Conservation (phyloP, 2,797 vertebrate genomes). For the Gymnopithys bicolor region DNA sequence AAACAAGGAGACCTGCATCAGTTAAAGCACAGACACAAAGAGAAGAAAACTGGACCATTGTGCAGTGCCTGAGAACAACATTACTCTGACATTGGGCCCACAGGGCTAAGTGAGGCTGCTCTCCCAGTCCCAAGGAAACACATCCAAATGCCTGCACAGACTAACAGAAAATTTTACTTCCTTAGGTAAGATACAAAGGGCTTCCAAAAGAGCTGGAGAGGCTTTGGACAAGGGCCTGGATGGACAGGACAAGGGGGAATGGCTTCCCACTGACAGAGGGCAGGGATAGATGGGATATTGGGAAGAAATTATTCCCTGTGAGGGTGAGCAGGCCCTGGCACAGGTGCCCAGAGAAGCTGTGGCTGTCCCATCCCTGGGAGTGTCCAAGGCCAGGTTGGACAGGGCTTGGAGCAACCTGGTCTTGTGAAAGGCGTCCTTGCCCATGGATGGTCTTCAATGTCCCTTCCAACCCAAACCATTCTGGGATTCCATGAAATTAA, state of each 20-base stretch:
- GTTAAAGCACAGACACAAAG: not conserved
- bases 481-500: not conserved
- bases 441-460: fast-evolving
- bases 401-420: fast-evolving
- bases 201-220: not conserved
- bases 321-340: not conserved
- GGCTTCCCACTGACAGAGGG: not conserved
- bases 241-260: not conserved
- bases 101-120: not conserved
- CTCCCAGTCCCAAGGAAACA: not conserved
- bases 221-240: not conserved
- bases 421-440: fast-evolving
- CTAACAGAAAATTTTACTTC: not conserved
- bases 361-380: not conserved
- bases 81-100: not conserved
- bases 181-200: not conserved
- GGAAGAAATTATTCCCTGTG: not conserved
- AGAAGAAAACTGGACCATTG: not conserved
- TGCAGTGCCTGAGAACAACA: not conserved
- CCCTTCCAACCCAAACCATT: not conserved
- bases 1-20: not conserved
- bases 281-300: not conserved
- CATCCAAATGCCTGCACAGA: not conserved
- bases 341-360: not conserved
- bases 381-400: fast-evolving